phyloP scores from a whole-genome alignment of 2,797 vertebrate genomes.

The Mustela erminea region DNA sequence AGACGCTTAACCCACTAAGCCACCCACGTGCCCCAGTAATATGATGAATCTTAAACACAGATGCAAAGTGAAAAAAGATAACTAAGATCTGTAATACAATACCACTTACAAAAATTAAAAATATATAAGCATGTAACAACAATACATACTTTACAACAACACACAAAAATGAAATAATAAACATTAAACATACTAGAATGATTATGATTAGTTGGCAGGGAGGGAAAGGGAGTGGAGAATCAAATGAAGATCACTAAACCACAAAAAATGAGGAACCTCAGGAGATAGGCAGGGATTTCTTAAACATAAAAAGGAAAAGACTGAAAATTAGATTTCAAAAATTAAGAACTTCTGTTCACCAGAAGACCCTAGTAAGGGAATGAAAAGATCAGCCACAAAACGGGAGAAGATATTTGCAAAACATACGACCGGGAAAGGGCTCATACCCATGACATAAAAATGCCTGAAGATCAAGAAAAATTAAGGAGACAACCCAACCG shows the following conservation, averaged over 20 bases:
- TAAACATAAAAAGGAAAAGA: background rate
- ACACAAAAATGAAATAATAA: background rate
- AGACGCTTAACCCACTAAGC: background rate
- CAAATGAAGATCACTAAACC: background rate
- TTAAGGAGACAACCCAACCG: background rate
- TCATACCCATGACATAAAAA: background rate
- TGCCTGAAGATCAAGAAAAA: background rate
- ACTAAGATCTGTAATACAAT: background rate
- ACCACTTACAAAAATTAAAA: slow-evolving; percentile 7
- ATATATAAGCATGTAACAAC: background rate
- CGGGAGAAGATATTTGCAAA: background rate
- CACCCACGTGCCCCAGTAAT: background rate
- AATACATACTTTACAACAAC: background rate
- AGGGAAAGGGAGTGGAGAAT: background rate
- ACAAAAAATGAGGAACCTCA: background rate
- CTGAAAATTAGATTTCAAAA: slow-evolving; percentile 1
- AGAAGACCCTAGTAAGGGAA: background rate
- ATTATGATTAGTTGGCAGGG: background rate
- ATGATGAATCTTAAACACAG: background rate
- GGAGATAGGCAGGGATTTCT: background rate
- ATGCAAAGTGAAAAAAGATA: background rate
- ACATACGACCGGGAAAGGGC: background rate
- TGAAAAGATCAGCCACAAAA: background rate
- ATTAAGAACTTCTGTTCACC: slow-evolving; percentile 39
- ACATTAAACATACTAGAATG: background rate